A percentile compares a stretch with the other conserved stretches of the same genome.
phyloP scores from a whole-genome alignment of 2,888 invertebrate species.

The Ornithoptera alexandrae region DNA sequence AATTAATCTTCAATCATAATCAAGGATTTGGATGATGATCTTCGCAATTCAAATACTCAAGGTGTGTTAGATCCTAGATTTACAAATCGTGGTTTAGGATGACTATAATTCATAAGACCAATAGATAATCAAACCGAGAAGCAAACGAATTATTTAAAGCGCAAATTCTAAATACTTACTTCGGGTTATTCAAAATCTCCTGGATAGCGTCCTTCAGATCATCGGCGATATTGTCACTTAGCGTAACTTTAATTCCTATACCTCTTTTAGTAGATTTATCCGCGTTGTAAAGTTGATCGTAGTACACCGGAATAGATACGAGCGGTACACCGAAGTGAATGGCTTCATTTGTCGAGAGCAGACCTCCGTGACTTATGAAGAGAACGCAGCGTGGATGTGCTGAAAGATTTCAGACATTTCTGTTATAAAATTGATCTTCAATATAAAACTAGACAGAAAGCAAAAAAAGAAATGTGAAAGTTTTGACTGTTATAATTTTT shows the following conservation, averaged over 20 bases:
- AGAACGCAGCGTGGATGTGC: constrained; percentile 46
- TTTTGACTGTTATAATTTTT: no score
- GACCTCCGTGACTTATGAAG: constrained; percentile 50
- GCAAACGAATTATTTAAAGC: no score
- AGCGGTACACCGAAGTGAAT: constrained; percentile 48
- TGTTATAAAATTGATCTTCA: no score
- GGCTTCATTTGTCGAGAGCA: constrained; percentile 46
- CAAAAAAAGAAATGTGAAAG: no score
- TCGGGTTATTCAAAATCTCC: constrained; percentile 15
- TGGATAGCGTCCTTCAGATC: constrained; percentile 10
- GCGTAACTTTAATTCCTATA: constrained; percentile 12
- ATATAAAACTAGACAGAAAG: no score
- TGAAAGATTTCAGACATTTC: constrained; percentile 30
- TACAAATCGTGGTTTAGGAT: no score
- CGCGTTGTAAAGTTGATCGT: constrained; percentile 20
- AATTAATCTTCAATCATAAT: no score
- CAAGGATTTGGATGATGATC: no score
- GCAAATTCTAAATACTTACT: constrained; percentile 5
- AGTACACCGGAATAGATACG: constrained; percentile 32
- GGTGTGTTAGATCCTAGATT: no score
- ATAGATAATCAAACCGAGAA: no score
- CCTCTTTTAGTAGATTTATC: constrained; percentile 17
- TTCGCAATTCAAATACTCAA: no score
- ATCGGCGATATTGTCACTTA: constrained; percentile 10
- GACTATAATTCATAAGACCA: not conserved